Base-by-base conservation (phyloP, 2,113 vertebrate species). In the Scortum barcoo region DNA sequence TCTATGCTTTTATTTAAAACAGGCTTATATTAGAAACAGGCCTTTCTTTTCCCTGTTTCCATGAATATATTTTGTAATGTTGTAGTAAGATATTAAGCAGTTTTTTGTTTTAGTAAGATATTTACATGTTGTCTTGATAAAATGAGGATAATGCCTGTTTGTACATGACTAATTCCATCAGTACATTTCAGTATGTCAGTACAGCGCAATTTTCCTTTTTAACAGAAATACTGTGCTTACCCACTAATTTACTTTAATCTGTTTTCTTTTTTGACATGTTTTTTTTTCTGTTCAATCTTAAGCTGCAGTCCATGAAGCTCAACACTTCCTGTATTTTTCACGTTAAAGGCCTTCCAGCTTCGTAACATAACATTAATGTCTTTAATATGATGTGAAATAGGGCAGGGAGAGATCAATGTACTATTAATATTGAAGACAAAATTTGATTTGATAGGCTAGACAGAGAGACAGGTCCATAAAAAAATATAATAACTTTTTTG, bases 301-400 rank as follows among this genome's bases (percentile, higher is more conserved):
- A 28, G n/a, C 58, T 40, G 19, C n/a, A 61, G 7, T 30, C 19
- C 24, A 44, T 2, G 5, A 56, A 66, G 7, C 24, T 67, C 26
- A 38, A 30, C 33, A 65, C 3, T 40, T 53, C 17, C 10, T 53
- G 58, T 28, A 48, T 28, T 17, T 48, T 60, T 72, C 48, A 60
- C 9, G 36, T 53, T 74, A 17, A 83, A 81, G 44, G 30, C 12
- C 30, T 72, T 61, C 20, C 3, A 58, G 0, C 58, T 19, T 2
- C 22, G 46, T n/a, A 26, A 33, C 28, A 2, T 79, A 19, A 44
- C 28, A 26, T 60, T 58, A 81, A 33, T 50, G n/a, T 67, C 30
- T 74, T 70, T 46, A 76, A 56, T 33, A 13, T 58, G 72, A 78
- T 77, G 33, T 53, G 26, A 71, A 71, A 60, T 26, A 38, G 22